Percentiles rank a stretch among this genome's conserved stretches.
Evolutionary conservation across 2,888 invertebrate species (phyloP).

Genomic region (Apantesis nais): DNA sequence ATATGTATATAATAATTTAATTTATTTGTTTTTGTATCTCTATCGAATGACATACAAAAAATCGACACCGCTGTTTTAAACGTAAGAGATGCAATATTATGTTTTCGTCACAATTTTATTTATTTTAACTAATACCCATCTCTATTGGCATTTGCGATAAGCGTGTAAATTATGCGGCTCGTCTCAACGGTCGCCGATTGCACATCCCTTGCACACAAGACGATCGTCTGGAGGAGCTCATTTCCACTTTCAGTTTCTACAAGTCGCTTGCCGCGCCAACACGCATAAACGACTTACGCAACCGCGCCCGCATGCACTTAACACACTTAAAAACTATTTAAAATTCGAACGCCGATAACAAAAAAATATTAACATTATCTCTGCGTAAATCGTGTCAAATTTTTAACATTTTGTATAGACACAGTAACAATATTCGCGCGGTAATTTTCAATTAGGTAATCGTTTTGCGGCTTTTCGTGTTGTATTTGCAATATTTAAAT

Average conservation of each 20-base stretch:
- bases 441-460: slow-evolving; percentile 25
- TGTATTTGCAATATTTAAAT: slow-evolving; percentile 44
- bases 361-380: slow-evolving; percentile 42
- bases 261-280: slow-evolving; percentile 63
- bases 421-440: slow-evolving; percentile 37
- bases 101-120: not conserved
- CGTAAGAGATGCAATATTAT: not conserved
- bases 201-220: slow-evolving; percentile 48
- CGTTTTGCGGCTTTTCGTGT: slow-evolving; percentile 41
- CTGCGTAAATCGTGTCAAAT: slow-evolving; percentile 35
- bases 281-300: slow-evolving; percentile 67
- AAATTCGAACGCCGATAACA: slow-evolving; percentile 41
- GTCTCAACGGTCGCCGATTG: slow-evolving; percentile 32
- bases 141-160: not conserved
- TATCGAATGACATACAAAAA: not conserved
- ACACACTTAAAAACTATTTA: slow-evolving; percentile 67
- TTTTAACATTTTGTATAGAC: slow-evolving; percentile 19
- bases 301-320: slow-evolving; percentile 74
- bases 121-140: not conserved
- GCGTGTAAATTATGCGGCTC: slow-evolving; percentile 30
- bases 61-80: not conserved
- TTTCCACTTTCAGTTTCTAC: slow-evolving; percentile 80
- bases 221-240: slow-evolving; percentile 45
- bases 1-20: too few relatives aligned
- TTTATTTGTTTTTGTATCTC: too few relatives aligned